Base-by-base conservation (phyloP, 2,113 vertebrate species). In the Sclerurus mexicanus region DNA sequence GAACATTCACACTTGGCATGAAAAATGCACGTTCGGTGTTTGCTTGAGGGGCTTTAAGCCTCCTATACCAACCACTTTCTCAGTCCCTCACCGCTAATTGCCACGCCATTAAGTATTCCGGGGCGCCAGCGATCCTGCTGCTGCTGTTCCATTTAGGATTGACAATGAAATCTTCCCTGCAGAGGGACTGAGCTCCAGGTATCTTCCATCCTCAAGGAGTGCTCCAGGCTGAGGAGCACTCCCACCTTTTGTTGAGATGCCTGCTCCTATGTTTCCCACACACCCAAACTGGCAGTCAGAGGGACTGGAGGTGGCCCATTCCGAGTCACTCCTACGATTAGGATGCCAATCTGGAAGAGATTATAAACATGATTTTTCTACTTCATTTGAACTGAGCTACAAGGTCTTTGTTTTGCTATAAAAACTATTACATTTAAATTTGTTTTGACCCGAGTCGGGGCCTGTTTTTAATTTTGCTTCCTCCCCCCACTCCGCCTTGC, bases 121-220 rank as follows among this genome's bases (percentile, higher is more conserved):
- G 86, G 88, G 83, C 90, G 90, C 59, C 56, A 59, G 63, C 94
- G 93, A 66, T 95, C 88, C 85, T 88, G 75, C 93, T 93, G 95
- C 78, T 93, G 85, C 88, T 77, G 79, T 92, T 95, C 71, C 88
- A 76, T 35, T 92, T 85, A 74, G 60, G 92, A 93, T 96, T 55
- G 96, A 96, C 95, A 94, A 97, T 94, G 93, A 66, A 97, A 84
- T 62, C 21, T 49, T 84, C 63, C 14, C 50, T 66, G 80, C 50
- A 58, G 72, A 84, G 89, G 31, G 75, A 76, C n/a, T 76, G 71
- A 83, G 62, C 90, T 91, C 94, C 88, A 76, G 58, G 46, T 88
- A 93, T 80, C 79, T 46, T 46, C 58, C 55, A 50, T 86, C 79
- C 88, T 90, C 2, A 4, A 88, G 86, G 68, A 89, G 35, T 5